A percentile compares a stretch with the other conserved stretches of the same genome.
Evolutionary conservation across 2,113 vertebrate genomes (phyloP).

Genomic region (Acanthochromis polyacanthus): DNA sequence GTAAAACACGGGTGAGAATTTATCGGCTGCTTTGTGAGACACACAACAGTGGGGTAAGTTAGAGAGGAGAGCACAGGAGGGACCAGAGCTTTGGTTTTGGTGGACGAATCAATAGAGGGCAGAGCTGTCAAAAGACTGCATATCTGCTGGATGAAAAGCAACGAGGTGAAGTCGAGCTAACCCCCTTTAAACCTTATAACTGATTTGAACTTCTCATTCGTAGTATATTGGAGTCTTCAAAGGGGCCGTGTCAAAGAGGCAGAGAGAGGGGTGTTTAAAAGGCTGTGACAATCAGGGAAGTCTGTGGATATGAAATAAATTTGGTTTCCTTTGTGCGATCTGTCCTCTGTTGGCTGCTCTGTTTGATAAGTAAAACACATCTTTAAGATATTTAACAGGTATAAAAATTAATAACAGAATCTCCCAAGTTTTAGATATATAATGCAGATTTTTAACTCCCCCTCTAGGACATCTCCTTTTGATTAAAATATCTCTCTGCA

Average conservation of each 20-base stretch:
- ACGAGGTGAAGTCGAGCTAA: conserved; percentile 67
- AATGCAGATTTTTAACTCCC: conserved; percentile 65
- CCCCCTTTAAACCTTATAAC: conserved; percentile 72
- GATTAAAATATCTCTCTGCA: conserved; percentile 73
- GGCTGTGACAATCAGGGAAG: conserved; percentile 68
- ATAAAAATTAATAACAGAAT: conserved; percentile 77
- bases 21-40: conserved; percentile 5
- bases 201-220: conserved; percentile 77
- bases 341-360: conserved; percentile 59
- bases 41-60: not conserved
- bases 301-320: conserved; percentile 71
- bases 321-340: conserved; percentile 47
- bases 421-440: conserved; percentile 68
- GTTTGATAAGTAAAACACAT: conserved; percentile 75
- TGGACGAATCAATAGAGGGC: conserved; percentile 54
- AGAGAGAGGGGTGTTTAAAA: conserved; percentile 68
- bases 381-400: conserved; percentile 79
- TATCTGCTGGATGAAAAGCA: conserved; percentile 61
- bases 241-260: conserved; percentile 71
- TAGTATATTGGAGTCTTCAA: conserved; percentile 68
- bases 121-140: conserved; percentile 58
- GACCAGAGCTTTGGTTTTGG: conserved; percentile 25
- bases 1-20: not conserved
- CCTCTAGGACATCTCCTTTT: conserved; percentile 69
- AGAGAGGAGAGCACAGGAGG: conserved; percentile 2